phyloP scores from a whole-genome alignment of 2,797 vertebrate species.

The Prionace glauca region DNA sequence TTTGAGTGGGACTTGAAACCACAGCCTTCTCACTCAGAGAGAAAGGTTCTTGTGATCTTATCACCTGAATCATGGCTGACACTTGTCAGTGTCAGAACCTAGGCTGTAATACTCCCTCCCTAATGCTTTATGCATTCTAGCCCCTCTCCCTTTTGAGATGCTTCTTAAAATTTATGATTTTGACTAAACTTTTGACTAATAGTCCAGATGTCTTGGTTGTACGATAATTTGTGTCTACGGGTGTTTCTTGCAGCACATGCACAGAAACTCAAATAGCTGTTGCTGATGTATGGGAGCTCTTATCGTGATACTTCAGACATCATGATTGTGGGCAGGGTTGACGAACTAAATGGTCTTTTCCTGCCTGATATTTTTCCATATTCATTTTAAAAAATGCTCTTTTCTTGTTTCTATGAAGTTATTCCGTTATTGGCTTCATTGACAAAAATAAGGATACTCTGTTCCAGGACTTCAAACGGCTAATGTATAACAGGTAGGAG shows the following conservation, averaged over 20 bases:
- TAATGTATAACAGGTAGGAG: constrained; percentile 93
- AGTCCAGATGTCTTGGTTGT: not conserved
- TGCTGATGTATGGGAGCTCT: not conserved
- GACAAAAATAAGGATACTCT: constrained; percentile 99
- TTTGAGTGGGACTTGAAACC: no score
- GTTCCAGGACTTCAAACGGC: constrained; percentile 97
- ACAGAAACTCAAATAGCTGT: not conserved
- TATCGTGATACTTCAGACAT: not conserved
- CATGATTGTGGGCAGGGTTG: not conserved
- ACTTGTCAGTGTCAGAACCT: no score
- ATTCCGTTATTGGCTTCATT: constrained; percentile 90
- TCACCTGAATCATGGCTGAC: not conserved
- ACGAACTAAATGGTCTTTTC: not conserved
- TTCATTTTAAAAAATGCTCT: not conserved
- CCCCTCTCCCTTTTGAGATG: not conserved
- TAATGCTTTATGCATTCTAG: not conserved
- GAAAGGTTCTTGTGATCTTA: no score
- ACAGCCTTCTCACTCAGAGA: no score
- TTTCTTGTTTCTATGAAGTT: constrained; percentile 55
- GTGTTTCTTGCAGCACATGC: not conserved
- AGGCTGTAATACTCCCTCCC: not conserved
- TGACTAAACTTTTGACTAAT: not conserved
- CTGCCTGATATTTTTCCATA: not conserved
- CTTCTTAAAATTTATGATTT: not conserved
- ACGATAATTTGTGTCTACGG: not conserved